phyloP scores from a whole-genome alignment of 2,797 vertebrate species.

The Tadarida brasiliensis region DNA sequence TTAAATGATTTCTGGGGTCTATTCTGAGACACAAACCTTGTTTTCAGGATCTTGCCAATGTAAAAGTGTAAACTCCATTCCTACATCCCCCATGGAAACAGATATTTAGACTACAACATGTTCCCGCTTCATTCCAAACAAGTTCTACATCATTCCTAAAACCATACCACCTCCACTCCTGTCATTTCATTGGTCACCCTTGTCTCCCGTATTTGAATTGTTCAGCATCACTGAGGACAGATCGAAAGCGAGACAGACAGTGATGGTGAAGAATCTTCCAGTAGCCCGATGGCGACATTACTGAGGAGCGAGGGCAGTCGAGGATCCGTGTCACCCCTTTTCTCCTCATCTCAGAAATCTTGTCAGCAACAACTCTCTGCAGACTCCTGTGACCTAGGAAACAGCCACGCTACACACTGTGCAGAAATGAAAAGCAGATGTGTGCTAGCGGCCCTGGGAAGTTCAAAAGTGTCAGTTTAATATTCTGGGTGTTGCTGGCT shows the following conservation, averaged over 20 bases:
- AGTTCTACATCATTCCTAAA: not conserved
- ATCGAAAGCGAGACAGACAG: slow-evolving; percentile 46
- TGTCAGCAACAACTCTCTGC: slow-evolving; percentile 65
- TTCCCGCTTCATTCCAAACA: not conserved
- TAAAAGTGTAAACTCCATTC: not conserved
- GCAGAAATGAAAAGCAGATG: slow-evolving; percentile 57
- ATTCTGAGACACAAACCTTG: not conserved
- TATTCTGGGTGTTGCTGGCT: slow-evolving; percentile 55
- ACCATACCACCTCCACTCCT: not conserved
- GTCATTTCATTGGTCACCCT: not conserved
- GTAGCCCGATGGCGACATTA: not conserved
- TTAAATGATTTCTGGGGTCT: slow-evolving; percentile 16
- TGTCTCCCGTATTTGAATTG: slow-evolving; percentile 44
- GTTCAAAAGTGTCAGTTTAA: slow-evolving; percentile 70
- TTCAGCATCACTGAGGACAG: slow-evolving; percentile 47
- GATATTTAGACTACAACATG: not conserved
- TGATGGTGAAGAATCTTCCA: not conserved
- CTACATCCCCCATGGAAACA: not conserved
- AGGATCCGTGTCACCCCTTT: not conserved
- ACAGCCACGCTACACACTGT: not conserved
- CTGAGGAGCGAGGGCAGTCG: slow-evolving; percentile 35
- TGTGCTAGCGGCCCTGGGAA: slow-evolving; percentile 62
- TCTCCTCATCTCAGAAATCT: slow-evolving; percentile 54
- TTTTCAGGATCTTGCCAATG: slow-evolving; percentile 10
- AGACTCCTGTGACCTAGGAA: slow-evolving; percentile 63